Evolutionary conservation across 2,888 invertebrate genomes (phyloP).

Genomic region (Barypeithes pellucidus): DNA sequence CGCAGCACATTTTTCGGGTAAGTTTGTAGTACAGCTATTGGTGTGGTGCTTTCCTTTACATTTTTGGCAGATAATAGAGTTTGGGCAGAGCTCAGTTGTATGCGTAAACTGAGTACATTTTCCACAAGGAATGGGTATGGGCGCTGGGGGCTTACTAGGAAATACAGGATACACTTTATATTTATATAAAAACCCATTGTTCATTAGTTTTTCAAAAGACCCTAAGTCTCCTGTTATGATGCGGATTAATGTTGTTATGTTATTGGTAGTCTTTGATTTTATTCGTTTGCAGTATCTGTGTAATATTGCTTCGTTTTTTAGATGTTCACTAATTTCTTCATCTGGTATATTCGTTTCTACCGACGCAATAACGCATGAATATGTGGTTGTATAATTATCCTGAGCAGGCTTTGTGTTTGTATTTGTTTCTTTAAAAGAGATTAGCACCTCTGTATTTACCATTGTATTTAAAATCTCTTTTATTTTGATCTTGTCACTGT

Average conservation of each 20-base stretch:
- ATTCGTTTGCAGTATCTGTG: conserved; percentile 40
- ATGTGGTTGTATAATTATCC: conserved; percentile 8
- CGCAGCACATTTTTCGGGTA: conserved; percentile 37
- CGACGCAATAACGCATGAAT: conserved; percentile 20
- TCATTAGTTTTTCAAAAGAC: conserved; percentile 38
- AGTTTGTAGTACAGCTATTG: too few relatives aligned
- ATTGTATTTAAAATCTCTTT: not conserved
- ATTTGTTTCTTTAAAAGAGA: not conserved
- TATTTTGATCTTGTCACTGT: not conserved
- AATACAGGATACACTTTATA: conserved; percentile 21
- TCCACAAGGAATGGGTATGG: conserved; percentile 32
- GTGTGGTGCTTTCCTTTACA: conserved; percentile 29
- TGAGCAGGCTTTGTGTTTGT: not conserved
- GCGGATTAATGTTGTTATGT: conserved; percentile 20
- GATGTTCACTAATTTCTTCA: conserved; percentile 14
- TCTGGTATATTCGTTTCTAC: conserved; percentile 28
- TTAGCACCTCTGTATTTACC: not conserved
- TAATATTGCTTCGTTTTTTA: conserved; percentile 19
- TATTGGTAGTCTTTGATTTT: conserved; percentile 20
- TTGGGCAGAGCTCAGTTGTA: conserved; percentile 25
- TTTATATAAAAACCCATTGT: conserved; percentile 22
- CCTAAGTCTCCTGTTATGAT: conserved; percentile 31
- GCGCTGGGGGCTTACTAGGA: conserved; percentile 33
- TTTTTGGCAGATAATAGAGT: conserved; percentile 14
- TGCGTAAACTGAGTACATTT: conserved; percentile 33